Evolutionary conservation across 2,113 vertebrate genomes (phyloP).

Genomic region (Mormoops blainvillei): DNA sequence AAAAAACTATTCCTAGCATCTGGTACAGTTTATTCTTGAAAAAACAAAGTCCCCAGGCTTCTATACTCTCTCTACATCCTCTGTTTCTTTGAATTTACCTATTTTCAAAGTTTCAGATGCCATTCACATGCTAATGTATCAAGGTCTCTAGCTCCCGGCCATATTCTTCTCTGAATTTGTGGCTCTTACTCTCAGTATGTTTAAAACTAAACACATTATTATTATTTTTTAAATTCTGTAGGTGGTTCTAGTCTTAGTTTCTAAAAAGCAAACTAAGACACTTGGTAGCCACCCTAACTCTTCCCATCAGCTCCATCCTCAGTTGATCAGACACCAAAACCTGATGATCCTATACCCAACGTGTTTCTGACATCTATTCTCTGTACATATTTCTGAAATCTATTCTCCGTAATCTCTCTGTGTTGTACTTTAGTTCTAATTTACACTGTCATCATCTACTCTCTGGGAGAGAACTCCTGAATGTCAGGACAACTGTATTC

Average conservation of each 20-base stretch:
- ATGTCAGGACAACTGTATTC: not conserved
- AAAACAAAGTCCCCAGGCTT: not conserved
- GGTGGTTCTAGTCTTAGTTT: not conserved
- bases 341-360: not conserved
- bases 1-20: not conserved
- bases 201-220: not conserved
- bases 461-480: not conserved
- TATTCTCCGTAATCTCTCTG: not conserved
- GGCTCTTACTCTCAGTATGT: not conserved
- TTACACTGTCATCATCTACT: not conserved
- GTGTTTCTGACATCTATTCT: not conserved
- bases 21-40: not conserved
- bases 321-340: not conserved
- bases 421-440: not conserved
- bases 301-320: not conserved
- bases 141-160: not conserved
- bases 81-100: not conserved
- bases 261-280: not conserved
- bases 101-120: not conserved
- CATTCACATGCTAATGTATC: not conserved
- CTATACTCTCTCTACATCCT: not conserved
- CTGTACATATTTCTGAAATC: not conserved
- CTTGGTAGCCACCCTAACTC: not conserved
- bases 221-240: not conserved
- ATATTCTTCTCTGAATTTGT: not conserved